Evolutionary conservation across 92 coral and sea anemone species (phyloP), one percentile per base, ranked within the genome.

Genomic region (Paragorgia papillata): DNA sequence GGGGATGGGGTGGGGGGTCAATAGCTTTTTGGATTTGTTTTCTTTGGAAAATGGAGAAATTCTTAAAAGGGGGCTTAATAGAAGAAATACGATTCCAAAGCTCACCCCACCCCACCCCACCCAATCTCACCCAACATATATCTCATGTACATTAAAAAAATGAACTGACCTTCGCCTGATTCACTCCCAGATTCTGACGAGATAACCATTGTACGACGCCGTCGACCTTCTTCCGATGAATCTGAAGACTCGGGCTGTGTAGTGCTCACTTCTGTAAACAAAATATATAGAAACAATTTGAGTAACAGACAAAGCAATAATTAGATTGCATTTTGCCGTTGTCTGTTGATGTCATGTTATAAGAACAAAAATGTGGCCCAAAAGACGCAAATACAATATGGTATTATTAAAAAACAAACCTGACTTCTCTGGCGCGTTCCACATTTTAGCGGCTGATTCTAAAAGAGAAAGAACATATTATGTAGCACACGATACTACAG

Each of bases 341-440:
- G n/a, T n/a, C n/a, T n/a, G n/a, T n/a, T n/a, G n/a, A n/a, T n/a
- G n/a, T n/a, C n/a, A n/a, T n/a, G n/a, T n/a, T n/a, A n/a, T n/a
- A n/a, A n/a, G n/a, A n/a, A n/a, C n/a, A n/a, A n/a, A n/a, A n/a
- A n/a, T n/a, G n/a, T n/a, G n/a, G n/a, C n/a, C n/a, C n/a, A n/a
- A n/a, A n/a, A n/a, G n/a, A n/a, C n/a, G n/a, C n/a, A n/a, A n/a
- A n/a, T n/a, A n/a, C n/a, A n/a, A n/a, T n/a, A n/a, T n/a, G n/a
- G n/a, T n/a, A n/a, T n/a, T n/a, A n/a, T 13, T 8, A 27, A n/a
- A 10, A 29, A 30, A 55, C 78, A 26, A 68, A 94, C 98, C 98
- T 84, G 97, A 89, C 73, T 94, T 94, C 32, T 94, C 98, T 7
- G 98, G 94, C 35, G 96, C 92, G 59, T 94, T 96, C 98, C 98